These are phyloP conservation scores for Aphodius granarius DNA, from an alignment of 2,888 invertebrate species.

Conservation along the genomic window DNA sequence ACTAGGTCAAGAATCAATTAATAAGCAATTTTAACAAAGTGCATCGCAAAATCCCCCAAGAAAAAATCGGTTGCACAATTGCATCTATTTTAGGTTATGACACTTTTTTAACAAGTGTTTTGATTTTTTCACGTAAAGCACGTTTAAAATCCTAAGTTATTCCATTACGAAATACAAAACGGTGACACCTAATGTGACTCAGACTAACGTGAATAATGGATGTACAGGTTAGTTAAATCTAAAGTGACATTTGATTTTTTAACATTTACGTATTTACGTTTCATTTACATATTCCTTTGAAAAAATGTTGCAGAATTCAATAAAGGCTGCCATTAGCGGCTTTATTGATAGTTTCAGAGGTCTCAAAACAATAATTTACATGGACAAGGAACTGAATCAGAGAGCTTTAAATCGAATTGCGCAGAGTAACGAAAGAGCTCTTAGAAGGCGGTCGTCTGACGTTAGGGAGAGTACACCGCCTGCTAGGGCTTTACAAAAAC, in stretches of 20 bases:
- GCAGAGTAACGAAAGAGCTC: slow-evolving; percentile 25
- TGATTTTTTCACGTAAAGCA: not conserved
- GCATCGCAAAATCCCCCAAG: not conserved
- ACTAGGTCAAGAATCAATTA: no score
- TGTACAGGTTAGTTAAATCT: slow-evolving; percentile 31
- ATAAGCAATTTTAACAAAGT: no score
- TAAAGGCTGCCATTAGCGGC: slow-evolving; percentile 69
- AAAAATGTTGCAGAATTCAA: slow-evolving; percentile 61
- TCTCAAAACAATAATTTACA: slow-evolving; percentile 71
- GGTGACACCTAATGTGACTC: not conserved
- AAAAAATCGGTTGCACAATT: not conserved
- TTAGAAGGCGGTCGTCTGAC: slow-evolving; percentile 46
- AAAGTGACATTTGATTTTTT: slow-evolving; percentile 28
- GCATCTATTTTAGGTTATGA: slow-evolving; percentile 18
- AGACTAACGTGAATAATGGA: slow-evolving; percentile 25
- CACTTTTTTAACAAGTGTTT: slow-evolving; percentile 12
- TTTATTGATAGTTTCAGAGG: slow-evolving; percentile 80
- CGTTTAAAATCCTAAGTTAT: not conserved
- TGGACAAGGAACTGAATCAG: slow-evolving; percentile 79
- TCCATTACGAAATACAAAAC: not conserved
- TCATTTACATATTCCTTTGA: slow-evolving; percentile 8
- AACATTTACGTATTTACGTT: slow-evolving; percentile 24
- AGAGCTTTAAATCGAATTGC: slow-evolving; percentile 46
- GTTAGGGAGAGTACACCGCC: slow-evolving; percentile 45
- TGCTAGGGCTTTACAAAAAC: slow-evolving; percentile 49